Percentiles rank a stretch among this genome's conserved stretches.
Evolutionary conservation across 2,888 invertebrate species (phyloP).

Genomic region (Lypha dubia): DNA sequence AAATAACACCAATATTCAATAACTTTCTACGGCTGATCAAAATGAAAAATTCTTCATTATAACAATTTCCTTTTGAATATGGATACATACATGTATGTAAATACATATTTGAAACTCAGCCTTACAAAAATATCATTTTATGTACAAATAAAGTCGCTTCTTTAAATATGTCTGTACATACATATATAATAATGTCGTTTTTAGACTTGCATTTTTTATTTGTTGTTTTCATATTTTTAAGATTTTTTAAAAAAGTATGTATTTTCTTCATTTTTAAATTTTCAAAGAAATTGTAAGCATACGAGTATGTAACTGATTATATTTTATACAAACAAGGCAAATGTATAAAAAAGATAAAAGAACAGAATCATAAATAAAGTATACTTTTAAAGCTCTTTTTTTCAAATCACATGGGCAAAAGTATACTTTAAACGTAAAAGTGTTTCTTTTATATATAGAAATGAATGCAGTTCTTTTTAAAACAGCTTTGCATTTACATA

Average conservation of each 20-base stretch:
- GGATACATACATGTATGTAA: background rate
- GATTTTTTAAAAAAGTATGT: conserved; percentile 3
- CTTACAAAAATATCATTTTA: background rate
- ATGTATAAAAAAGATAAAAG: background rate
- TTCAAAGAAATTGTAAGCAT: background rate
- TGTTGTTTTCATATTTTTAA: conserved; percentile 56
- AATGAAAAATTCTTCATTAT: background rate
- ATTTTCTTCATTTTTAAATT: background rate
- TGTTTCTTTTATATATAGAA: too few relatives aligned
- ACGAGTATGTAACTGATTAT: background rate
- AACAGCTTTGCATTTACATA: too few relatives aligned
- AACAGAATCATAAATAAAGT: too few relatives aligned
- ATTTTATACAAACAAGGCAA: background rate
- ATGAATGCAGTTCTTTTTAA: too few relatives aligned
- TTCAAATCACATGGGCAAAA: too few relatives aligned
- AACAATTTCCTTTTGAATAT: background rate
- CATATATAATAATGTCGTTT: background rate
- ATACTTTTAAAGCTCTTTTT: too few relatives aligned
- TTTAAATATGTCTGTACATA: background rate
- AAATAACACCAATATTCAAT: background rate
- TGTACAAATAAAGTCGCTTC: conserved; percentile 22
- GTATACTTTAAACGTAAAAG: too few relatives aligned
- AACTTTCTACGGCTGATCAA: background rate
- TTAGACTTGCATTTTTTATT: conserved; percentile 43
- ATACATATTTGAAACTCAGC: background rate